Percentiles rank a stretch among this genome's conserved stretches.
These are phyloP conservation scores for Agrotis exclamationis DNA, from an alignment of 2,888 invertebrate genomes.

Conservation along the genomic window DNA sequence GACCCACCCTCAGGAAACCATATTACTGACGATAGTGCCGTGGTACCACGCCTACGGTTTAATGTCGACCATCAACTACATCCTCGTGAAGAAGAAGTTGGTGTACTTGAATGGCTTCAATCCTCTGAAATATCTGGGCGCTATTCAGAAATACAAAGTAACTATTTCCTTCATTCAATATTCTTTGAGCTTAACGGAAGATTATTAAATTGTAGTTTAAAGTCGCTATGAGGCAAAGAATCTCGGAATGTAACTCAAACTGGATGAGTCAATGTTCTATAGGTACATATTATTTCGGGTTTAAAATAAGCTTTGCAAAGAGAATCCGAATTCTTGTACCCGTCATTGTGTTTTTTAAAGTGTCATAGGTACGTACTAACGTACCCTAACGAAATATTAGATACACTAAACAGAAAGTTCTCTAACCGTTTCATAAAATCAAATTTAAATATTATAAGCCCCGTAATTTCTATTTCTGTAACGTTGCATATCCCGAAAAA, in stretches of 20 bases:
- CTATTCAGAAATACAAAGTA: constrained; percentile 92
- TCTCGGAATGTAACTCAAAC: not conserved
- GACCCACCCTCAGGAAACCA: not conserved
- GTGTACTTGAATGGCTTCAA: constrained; percentile 93
- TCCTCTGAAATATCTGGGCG: constrained; percentile 92
- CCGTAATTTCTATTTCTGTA: too few species aligned
- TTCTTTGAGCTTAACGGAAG: not conserved
- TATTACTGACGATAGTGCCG: constrained; percentile 92
- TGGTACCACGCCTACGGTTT: constrained; percentile 96
- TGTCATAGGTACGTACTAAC: too few species aligned
- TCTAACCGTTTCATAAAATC: too few species aligned
- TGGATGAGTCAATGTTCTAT: too few species aligned
- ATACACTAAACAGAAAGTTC: too few species aligned
- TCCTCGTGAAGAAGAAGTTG: constrained; percentile 86
- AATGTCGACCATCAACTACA: constrained; percentile 90
- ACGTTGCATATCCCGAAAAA: too few species aligned
- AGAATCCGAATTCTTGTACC: too few species aligned
- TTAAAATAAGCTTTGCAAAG: too few species aligned
- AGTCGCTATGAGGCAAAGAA: not conserved
- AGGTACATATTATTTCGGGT: too few species aligned
- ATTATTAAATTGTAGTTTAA: not conserved
- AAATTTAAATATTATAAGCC: too few species aligned
- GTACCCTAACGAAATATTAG: too few species aligned
- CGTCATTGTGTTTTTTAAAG: too few species aligned
- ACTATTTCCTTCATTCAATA: not conserved